Conservation (phyloP, 2,888 invertebrate genomes). For the Mesopsocus fuscifrons region DNA sequence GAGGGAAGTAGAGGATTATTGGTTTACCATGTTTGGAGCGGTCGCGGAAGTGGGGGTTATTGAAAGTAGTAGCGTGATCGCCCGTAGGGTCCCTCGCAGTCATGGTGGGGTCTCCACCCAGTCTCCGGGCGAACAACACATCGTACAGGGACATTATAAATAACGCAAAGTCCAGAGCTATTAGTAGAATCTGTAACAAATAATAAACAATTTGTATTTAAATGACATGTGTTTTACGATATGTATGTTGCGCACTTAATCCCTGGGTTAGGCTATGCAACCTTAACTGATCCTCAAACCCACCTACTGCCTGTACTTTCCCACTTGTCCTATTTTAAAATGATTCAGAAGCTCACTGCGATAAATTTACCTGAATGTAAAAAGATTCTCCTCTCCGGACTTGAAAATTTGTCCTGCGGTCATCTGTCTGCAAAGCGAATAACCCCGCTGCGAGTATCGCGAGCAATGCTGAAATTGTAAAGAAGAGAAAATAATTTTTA, state of each 20-base stretch:
- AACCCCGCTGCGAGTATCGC: conserved; percentile 63
- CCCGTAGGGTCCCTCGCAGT: conserved; percentile 32
- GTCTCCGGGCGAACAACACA: conserved; percentile 51
- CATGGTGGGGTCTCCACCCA: conserved; percentile 62
- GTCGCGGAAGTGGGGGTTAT: conserved; percentile 74
- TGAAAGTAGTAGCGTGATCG: conserved; percentile 53
- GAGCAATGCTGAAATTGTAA: conserved; percentile 49
- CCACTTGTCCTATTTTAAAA: too few species aligned
- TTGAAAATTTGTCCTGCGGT: conserved; percentile 48
- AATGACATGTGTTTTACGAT: too few species aligned
- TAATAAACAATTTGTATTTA: conserved; percentile 11
- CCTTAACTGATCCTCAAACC: conserved; percentile 15
- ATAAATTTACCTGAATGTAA: conserved; percentile 79
- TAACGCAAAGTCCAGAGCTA: conserved; percentile 51
- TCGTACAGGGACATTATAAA: conserved; percentile 67
- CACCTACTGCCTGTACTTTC: conserved; percentile 19
- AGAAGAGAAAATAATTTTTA: too few species aligned
- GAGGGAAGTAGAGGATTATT: too few species aligned
- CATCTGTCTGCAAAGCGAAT: conserved; percentile 73
- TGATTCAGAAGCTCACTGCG: too few species aligned
- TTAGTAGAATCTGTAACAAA: conserved; percentile 49
- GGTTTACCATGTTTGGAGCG: conserved; percentile 14
- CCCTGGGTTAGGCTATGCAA: too few species aligned
- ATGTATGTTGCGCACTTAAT: too few species aligned
- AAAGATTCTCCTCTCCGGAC: conserved; percentile 66